These are phyloP conservation scores for Melanotaenia pygmaea DNA, from an alignment of 2,797 vertebrate genomes.

Conservation along the genomic window DNA sequence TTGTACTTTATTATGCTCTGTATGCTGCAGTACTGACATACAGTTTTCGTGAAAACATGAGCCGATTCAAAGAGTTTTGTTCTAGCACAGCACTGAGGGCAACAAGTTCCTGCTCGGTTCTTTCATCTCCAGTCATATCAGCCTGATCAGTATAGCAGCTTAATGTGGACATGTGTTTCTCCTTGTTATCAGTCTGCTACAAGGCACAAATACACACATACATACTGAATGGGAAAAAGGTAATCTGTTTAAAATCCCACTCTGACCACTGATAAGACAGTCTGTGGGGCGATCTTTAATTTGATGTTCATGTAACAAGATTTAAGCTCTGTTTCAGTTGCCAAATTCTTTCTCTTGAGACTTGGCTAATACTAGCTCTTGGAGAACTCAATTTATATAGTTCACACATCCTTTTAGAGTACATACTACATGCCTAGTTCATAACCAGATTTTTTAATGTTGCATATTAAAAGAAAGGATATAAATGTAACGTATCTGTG, in stretches of 20 bases:
- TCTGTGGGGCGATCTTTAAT: slow-evolving; percentile 49
- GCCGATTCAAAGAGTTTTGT: slow-evolving; percentile 34
- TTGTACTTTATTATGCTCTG: slow-evolving; percentile 27
- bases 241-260: slow-evolving; percentile 66
- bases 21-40: slow-evolving; percentile 25
- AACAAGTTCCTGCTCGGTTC: slow-evolving; percentile 25
- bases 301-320: slow-evolving; percentile 42
- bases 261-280: slow-evolving; percentile 39
- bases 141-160: slow-evolving; percentile 62
- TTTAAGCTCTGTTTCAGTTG: slow-evolving; percentile 19
- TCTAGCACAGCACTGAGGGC: slow-evolving; percentile 31
- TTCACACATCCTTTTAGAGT: slow-evolving; percentile 7
- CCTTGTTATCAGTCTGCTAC: slow-evolving; percentile 52
- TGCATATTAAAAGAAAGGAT: not conserved
- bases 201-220: slow-evolving; percentile 44
- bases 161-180: slow-evolving; percentile 74
- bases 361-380: not conserved
- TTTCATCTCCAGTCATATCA: slow-evolving; percentile 67
- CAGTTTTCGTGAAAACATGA: slow-evolving; percentile 48
- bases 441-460: not conserved
- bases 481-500: not conserved
- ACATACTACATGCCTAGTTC: not conserved
- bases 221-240: slow-evolving; percentile 25
- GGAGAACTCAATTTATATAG: not conserved
- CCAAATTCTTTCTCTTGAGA: not conserved